These are phyloP conservation scores for Triplophysa siluroides DNA, from an alignment of 2,113 vertebrate species.

Conservation along the genomic window DNA sequence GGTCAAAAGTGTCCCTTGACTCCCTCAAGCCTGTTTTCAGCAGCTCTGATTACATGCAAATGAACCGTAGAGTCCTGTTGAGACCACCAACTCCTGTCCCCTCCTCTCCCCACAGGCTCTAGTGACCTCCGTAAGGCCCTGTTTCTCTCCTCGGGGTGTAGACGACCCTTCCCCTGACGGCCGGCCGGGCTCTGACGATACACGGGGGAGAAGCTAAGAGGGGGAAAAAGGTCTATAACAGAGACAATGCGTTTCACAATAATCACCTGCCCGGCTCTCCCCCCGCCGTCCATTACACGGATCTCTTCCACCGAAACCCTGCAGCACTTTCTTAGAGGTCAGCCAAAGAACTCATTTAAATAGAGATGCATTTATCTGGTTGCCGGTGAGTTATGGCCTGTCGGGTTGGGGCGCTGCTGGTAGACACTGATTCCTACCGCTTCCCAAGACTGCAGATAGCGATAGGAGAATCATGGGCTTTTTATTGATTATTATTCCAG, in stretches of 20 bases:
- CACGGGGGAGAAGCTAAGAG: conserved; percentile 51
- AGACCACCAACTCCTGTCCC: conserved; percentile 43
- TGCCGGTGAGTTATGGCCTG: conserved; percentile 52
- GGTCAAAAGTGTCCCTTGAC: conserved; percentile 48
- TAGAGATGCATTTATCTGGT: conserved; percentile 59
- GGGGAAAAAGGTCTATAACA: conserved; percentile 59
- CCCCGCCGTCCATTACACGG: conserved; percentile 26
- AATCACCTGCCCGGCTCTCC: conserved; percentile 55
- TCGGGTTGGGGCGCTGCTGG: conserved; percentile 50
- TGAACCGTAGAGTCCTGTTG: conserved; percentile 57
- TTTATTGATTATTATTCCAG: conserved; percentile 45
- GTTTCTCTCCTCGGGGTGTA: conserved; percentile 54
- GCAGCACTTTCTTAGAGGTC: conserved; percentile 55
- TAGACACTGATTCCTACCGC: conserved; percentile 37
- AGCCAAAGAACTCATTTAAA: conserved; percentile 63
- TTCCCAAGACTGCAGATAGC: conserved; percentile 41
- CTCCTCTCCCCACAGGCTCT: conserved; percentile 48
- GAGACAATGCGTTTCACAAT: conserved; percentile 60
- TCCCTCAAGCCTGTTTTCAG: conserved; percentile 53
- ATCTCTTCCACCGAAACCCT: conserved; percentile 35
- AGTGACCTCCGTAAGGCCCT: conserved; percentile 61
- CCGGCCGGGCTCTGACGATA: conserved; percentile 48
- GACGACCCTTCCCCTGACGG: conserved; percentile 53
- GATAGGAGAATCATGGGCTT: conserved; percentile 19
- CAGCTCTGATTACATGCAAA: conserved; percentile 61